phyloP scores from a whole-genome alignment of 1,140 invertebrate species.

The Brachionus manjavacas region DNA sequence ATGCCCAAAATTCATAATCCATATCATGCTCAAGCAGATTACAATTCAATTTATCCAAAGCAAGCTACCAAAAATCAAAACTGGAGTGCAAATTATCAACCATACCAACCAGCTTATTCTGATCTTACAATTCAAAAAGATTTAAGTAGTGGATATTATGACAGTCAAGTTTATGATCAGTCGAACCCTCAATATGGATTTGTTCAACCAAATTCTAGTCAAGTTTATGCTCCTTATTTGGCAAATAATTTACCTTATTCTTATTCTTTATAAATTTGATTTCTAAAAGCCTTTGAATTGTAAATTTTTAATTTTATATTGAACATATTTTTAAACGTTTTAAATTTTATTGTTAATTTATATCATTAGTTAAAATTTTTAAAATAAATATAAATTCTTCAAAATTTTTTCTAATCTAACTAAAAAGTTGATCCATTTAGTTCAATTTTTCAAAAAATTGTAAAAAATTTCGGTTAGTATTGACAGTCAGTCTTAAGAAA shows the following conservation, averaged over 20 bases:
- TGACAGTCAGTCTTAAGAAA: no score
- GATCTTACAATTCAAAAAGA: neutral
- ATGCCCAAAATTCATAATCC: conserved; percentile 6
- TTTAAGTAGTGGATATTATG: neutral
- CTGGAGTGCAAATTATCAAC: neutral
- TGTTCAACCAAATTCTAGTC: neutral
- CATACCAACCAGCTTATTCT: neutral
- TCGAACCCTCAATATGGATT: neutral
- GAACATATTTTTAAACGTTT: neutral
- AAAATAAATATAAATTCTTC: neutral
- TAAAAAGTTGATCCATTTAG: no score
- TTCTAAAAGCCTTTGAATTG: neutral
- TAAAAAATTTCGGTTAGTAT: no score
- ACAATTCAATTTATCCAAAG: neutral
- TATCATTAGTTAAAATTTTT: neutral
- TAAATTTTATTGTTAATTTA: neutral
- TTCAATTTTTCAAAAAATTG: no score
- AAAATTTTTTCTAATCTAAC: no score
- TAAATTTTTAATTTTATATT: neutral
- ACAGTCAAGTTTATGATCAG: neutral
- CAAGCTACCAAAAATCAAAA: neutral
- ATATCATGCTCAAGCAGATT: neutral
- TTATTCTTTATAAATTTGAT: neutral
- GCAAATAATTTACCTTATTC: neutral
- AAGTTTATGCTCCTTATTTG: neutral